Evolutionary conservation across 1,140 invertebrate genomes (phyloP), one percentile per base, ranked within the genome.

Genomic region (Neodiprion fabricii): DNA sequence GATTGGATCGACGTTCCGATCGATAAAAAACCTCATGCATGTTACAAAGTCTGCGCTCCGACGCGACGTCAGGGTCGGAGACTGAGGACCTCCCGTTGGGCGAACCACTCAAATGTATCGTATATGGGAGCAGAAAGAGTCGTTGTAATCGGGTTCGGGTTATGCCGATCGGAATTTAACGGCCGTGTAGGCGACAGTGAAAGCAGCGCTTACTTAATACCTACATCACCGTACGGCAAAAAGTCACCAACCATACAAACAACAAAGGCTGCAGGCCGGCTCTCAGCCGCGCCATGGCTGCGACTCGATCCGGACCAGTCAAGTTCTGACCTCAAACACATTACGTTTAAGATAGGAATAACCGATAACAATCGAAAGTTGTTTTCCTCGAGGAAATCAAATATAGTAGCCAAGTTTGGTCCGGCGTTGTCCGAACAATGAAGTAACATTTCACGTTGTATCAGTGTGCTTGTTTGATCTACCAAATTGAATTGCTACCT

Each of bases 121-220:
- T 61, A 61, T 61, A 61, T 12, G 5, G 5, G 11, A 61, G 53
- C 8, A 61, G 11, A 61, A 23, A 69, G 40, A 69, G 21, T 69
- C 21, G 40, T 69, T 69, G 67, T 69, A 23, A 47, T 71, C 70
- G 48, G 48, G 70, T 71, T 71, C 47, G 70, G 70, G 48, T 14
- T 40, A 40, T 40, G 65, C 75, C 74, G 76, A 67, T 61, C 79
- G 78, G 81, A 83, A 83, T 83, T 83, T 75, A 79, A 81, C 79
- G 74, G 73, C 67, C 71, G 82, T 78, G 82, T 83, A 83, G 82
- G 81, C 82, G 82, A 83, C 82, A 83, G 82, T 83, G 82, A 83
- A 83, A 83, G 82, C 82, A 82, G 48, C 79, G 76, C 78, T 83
- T 83, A 83, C 81, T 83, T 81, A 83, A 83, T 83, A 83, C 77